Conservation (phyloP, 2,888 invertebrate genomes). For the Calameuta pallipes region DNA sequence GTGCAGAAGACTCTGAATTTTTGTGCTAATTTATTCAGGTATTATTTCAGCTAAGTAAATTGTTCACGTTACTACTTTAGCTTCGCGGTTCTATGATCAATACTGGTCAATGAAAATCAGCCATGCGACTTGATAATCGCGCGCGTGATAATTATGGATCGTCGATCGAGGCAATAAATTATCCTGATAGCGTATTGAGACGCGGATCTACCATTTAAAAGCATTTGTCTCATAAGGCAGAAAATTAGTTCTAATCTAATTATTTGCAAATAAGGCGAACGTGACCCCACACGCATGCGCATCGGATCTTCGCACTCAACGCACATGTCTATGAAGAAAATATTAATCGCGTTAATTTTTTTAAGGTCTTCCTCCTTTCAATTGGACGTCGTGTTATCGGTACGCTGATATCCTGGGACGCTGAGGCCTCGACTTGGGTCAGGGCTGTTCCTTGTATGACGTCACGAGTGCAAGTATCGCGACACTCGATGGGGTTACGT, state of each 20-base stretch:
- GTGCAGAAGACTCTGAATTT: neutral
- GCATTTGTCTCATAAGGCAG: too few relatives aligned
- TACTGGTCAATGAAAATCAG: too few relatives aligned
- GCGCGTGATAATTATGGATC: too few relatives aligned
- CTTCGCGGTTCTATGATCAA: too few relatives aligned
- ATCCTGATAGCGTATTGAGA: too few relatives aligned
- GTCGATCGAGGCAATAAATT: too few relatives aligned
- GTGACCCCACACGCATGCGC: neutral
- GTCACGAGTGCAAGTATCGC: neutral
- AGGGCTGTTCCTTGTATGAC: neutral
- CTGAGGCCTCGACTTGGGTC: neutral
- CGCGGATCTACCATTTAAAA: too few relatives aligned
- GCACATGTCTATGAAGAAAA: too few relatives aligned
- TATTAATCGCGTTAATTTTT: neutral
- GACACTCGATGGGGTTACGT: neutral
- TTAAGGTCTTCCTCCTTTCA: neutral
- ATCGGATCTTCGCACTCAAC: neutral
- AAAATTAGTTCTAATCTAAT: neutral
- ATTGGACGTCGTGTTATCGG: neutral
- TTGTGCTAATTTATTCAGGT: neutral
- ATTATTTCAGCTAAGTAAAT: neutral
- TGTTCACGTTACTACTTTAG: too few relatives aligned
- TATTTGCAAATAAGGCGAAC: neutral
- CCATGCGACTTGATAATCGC: neutral
- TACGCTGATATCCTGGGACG: neutral